A percentile compares a stretch with the other conserved stretches of the same genome.
These are phyloP conservation scores for Mobula hypostoma DNA, from an alignment of 2,113 vertebrate species.

Conservation along the genomic window DNA sequence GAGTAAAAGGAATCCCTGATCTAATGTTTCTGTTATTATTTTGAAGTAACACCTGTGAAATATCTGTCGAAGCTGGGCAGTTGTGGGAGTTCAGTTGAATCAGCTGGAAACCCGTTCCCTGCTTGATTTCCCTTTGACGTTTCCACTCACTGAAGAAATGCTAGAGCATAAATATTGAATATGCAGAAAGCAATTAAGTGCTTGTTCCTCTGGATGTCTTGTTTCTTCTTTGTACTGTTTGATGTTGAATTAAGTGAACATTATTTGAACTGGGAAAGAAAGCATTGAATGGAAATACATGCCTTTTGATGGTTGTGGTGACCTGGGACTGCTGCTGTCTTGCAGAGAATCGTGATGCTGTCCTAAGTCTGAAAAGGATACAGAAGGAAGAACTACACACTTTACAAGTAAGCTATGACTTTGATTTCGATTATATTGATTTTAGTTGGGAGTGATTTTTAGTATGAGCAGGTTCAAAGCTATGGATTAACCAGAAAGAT, in stretches of 20 bases:
- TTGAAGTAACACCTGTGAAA: neutral
- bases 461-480: neutral
- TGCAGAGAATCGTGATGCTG: conserved; percentile 60
- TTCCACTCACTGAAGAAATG: neutral
- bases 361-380: conserved; percentile 54
- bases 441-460: no score
- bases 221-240: neutral
- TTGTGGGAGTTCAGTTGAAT: neutral
- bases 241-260: neutral
- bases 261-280: no score
- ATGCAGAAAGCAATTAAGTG: conserved; percentile 12
- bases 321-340: conserved; percentile 42
- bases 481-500: neutral
- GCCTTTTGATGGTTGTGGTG: neutral
- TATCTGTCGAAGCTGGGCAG: neutral
- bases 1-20: neutral
- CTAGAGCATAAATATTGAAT: neutral
- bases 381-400: conserved; percentile 49
- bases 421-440: neutral
- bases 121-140: neutral
- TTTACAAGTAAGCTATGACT: conserved; percentile 55
- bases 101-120: neutral
- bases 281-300: neutral
- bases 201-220: neutral
- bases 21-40: neutral